Conservation (phyloP, 2,113 vertebrate species). For the Ameiurus melas region DNA sequence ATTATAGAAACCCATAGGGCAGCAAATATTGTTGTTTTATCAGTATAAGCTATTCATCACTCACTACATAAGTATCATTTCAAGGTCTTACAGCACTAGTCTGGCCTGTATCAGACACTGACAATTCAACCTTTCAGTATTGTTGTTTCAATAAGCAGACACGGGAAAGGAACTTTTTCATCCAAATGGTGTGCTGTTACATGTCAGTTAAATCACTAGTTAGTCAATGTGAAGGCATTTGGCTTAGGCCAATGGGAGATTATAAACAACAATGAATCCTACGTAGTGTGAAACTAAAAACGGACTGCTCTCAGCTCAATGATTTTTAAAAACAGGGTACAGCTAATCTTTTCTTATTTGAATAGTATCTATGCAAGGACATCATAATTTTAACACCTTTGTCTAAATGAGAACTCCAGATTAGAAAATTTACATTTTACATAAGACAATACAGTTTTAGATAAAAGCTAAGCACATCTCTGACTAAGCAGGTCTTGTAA, state of each 20-base stretch:
- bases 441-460: neutral
- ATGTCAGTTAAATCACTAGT: constrained; percentile 26
- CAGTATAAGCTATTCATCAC: constrained; percentile 29
- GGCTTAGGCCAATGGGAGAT: neutral
- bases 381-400: neutral
- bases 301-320: neutral
- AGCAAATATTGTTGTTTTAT: constrained; percentile 37
- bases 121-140: constrained; percentile 24
- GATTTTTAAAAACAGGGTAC: neutral
- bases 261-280: neutral
- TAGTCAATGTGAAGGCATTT: neutral
- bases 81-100: constrained; percentile 5
- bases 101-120: constrained; percentile 38
- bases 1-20: neutral
- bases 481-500: neutral
- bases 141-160: constrained; percentile 25
- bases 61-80: constrained; percentile 7
- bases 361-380: neutral
- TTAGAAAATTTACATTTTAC: neutral
- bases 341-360: neutral
- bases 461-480: neutral
- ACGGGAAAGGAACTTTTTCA: neutral
- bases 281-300: neutral
- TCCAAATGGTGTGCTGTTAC: neutral
- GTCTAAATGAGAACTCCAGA: neutral